These are phyloP conservation scores for Synaphobranchus kaupii DNA, from an alignment of 2,797 vertebrate genomes.

Conservation along the genomic window DNA sequence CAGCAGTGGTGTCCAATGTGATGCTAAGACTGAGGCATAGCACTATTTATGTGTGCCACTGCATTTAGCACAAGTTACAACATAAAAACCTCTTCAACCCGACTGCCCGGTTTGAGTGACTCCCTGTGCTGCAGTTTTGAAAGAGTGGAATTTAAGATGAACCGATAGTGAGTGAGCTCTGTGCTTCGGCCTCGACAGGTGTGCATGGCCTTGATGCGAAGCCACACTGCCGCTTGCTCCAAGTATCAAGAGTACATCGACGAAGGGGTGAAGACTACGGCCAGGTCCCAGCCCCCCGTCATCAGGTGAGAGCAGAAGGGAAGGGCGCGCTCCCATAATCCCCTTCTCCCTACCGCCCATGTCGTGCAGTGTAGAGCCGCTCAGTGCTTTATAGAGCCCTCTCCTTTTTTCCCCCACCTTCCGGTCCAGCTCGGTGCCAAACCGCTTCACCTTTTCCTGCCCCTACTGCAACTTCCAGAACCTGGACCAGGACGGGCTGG, in stretches of 20 bases:
- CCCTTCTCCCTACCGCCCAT: background rate
- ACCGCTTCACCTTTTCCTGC: conserved; percentile 94
- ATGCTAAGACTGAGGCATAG: background rate
- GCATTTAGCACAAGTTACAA: background rate
- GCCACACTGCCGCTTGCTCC: conserved; percentile 84
- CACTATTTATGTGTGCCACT: background rate
- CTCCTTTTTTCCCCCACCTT: conserved; percentile 24
- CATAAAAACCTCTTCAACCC: background rate
- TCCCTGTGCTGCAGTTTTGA: background rate
- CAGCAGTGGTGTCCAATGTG: background rate
- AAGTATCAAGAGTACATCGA: conserved; percentile 95
- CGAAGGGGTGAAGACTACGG: conserved; percentile 89
- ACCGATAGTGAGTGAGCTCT: background rate
- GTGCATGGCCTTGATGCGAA: conserved; percentile 87
- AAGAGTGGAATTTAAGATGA: background rate
- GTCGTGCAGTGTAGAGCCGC: background rate
- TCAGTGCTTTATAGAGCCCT: background rate
- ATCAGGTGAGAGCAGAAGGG: conserved; percentile 71
- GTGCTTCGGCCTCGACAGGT: conserved; percentile 68
- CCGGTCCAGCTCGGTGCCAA: conserved; percentile 82
- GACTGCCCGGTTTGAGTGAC: background rate
- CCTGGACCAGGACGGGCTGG: conserved; percentile 92
- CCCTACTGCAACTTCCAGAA: conserved; percentile 93
- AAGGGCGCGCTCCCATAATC: background rate
- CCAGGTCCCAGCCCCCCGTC: conserved; percentile 82